phyloP scores from a whole-genome alignment of 2,113 vertebrate species.

The Paraplagusia blochii region DNA sequence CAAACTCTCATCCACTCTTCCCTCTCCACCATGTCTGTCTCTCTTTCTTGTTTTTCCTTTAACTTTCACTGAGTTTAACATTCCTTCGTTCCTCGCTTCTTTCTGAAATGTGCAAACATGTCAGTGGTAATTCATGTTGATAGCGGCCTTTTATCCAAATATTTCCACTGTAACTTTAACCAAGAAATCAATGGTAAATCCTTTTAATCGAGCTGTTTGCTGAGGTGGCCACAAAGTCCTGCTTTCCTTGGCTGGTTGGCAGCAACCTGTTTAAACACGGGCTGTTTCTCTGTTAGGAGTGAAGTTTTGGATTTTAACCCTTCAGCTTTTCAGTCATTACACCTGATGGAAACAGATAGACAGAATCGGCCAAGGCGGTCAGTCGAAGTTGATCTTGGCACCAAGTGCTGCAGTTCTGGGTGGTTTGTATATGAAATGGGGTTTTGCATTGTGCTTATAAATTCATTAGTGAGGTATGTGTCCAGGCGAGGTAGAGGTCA shows the following conservation, averaged over 20 bases:
- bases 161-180: constrained; percentile 74
- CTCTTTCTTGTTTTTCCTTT: constrained; percentile 37
- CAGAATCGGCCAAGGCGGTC: constrained; percentile 45
- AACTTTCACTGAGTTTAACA: constrained; percentile 28
- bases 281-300: constrained; percentile 55
- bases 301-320: constrained; percentile 51
- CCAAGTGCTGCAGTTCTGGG: constrained; percentile 20
- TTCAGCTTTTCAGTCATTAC: constrained; percentile 34
- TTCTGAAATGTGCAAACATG: constrained; percentile 62
- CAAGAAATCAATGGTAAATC: constrained; percentile 69
- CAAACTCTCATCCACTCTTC: constrained; percentile 32
- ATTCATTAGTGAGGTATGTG: constrained; percentile 4
- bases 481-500: constrained; percentile 6
- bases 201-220: constrained; percentile 68
- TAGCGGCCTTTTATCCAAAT: constrained; percentile 68
- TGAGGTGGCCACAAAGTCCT: constrained; percentile 63
- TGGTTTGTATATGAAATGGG: constrained; percentile 25
- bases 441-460: constrained; percentile 22
- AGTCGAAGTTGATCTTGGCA: constrained; percentile 50
- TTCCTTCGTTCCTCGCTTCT: constrained; percentile 13
- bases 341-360: constrained; percentile 58
- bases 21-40: constrained; percentile 14
- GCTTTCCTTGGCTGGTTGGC: constrained; percentile 65
- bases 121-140: constrained; percentile 70
- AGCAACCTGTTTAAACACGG: constrained; percentile 60